These are phyloP conservation scores for Poeciliopsis turneri DNA, from an alignment of 2,797 vertebrate species.

Conservation along the genomic window DNA sequence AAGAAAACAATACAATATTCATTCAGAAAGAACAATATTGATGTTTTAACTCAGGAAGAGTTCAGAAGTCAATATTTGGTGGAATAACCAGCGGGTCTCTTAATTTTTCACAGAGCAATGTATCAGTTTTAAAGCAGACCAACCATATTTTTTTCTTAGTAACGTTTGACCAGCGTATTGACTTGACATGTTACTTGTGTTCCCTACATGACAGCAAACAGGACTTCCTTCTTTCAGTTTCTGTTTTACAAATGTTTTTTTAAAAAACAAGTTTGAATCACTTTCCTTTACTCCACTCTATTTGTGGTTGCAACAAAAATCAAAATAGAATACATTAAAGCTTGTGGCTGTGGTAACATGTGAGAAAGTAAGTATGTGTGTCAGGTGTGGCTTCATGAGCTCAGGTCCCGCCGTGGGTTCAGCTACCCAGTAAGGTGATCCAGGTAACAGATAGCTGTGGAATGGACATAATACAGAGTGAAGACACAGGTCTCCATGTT, in stretches of 20 bases:
- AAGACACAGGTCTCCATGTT: constrained; percentile 74
- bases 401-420: constrained; percentile 51
- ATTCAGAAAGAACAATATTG: no score
- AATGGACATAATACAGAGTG: constrained; percentile 63
- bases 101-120: no score
- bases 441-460: constrained; percentile 67
- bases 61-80: no score
- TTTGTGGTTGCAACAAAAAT: background rate
- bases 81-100: no score
- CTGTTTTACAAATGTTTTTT: background rate
- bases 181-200: background rate
- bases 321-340: background rate
- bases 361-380: constrained; percentile 30
- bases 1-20: no score
- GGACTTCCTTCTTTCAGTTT: background rate
- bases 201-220: background rate
- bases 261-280: background rate
- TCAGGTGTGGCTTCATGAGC: constrained; percentile 60
- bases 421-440: constrained; percentile 63
- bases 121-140: background rate
- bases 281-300: background rate
- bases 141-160: no score
- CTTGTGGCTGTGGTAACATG: background rate
- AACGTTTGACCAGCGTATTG: background rate
- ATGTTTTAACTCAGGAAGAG: no score